Percentiles rank a stretch among this genome's conserved stretches.
These are phyloP conservation scores for Stegastes partitus DNA, from an alignment of 2,113 vertebrate species.

Conservation along the genomic window DNA sequence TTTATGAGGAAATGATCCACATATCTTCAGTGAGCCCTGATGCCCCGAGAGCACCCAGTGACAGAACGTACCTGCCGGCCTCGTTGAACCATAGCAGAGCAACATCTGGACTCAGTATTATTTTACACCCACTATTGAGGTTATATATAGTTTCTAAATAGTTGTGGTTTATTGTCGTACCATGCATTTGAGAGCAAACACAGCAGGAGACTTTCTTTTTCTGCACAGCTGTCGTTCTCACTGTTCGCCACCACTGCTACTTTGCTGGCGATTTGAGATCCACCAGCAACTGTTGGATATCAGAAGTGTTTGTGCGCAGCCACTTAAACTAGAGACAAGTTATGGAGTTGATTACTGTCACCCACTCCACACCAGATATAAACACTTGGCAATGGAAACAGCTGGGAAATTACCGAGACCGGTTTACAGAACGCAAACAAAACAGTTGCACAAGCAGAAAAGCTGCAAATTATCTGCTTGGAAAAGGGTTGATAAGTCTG, in stretches of 20 bases:
- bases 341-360: slow-evolving; percentile 39
- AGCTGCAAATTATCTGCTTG: slow-evolving; percentile 26
- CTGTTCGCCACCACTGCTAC: neutral
- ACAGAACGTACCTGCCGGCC: neutral
- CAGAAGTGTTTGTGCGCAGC: slow-evolving; percentile 27
- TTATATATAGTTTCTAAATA: slow-evolving; percentile 4
- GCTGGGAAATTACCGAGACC: slow-evolving; percentile 19
- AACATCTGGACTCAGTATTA: slow-evolving; percentile 21
- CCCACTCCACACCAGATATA: slow-evolving; percentile 40
- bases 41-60: neutral
- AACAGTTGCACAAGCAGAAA: slow-evolving; percentile 13
- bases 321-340: slow-evolving; percentile 38
- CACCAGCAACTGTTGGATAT: neutral
- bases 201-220: neutral
- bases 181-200: neutral
- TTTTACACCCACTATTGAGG: neutral
- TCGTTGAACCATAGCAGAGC: neutral
- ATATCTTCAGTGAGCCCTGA: neutral
- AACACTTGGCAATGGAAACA: slow-evolving; percentile 46
- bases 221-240: neutral
- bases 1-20: neutral
- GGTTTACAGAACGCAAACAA: slow-evolving; percentile 11
- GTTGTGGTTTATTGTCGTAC: slow-evolving; percentile 1
- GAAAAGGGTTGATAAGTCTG: slow-evolving; percentile 18
- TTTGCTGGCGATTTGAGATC: neutral